phyloP scores from a whole-genome alignment of 2,797 vertebrate species.

The Ceryle rudis region DNA sequence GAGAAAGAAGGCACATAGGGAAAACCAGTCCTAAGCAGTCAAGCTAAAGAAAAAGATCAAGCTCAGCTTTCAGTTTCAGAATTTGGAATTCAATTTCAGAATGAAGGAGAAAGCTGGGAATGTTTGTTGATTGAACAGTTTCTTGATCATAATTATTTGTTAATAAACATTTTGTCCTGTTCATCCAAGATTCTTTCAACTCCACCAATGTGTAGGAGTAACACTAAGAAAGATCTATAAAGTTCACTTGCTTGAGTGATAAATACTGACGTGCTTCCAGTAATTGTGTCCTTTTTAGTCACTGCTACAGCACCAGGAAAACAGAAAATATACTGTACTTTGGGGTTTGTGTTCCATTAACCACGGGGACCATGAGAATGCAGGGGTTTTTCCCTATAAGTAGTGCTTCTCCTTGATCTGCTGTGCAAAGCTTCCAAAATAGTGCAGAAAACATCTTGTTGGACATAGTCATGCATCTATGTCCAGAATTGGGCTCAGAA shows the following conservation, averaged over 20 bases:
- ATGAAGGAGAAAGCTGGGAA: neutral
- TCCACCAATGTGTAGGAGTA: neutral
- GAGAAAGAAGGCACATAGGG: neutral
- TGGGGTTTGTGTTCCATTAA: neutral
- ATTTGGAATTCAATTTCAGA: neutral
- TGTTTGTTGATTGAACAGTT: neutral
- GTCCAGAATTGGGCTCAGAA: neutral
- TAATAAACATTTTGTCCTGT: neutral
- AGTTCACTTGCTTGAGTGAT: neutral
- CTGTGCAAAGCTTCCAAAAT: neutral
- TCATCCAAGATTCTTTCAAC: slow-evolving; percentile 6
- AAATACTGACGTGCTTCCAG: neutral
- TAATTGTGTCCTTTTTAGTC: neutral
- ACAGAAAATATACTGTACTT: neutral
- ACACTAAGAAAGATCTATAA: neutral
- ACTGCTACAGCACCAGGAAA: neutral
- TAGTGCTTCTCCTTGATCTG: neutral
- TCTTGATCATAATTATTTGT: neutral
- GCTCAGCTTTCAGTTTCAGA: neutral
- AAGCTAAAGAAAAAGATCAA: neutral
- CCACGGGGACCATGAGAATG: neutral
- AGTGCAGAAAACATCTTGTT: neutral
- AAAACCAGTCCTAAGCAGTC: neutral
- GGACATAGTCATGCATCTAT: neutral
- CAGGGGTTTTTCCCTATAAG: neutral